These are phyloP conservation scores for Melikaiella ostensackeni DNA, from an alignment of 2,888 invertebrate species.

Conservation along the genomic window DNA sequence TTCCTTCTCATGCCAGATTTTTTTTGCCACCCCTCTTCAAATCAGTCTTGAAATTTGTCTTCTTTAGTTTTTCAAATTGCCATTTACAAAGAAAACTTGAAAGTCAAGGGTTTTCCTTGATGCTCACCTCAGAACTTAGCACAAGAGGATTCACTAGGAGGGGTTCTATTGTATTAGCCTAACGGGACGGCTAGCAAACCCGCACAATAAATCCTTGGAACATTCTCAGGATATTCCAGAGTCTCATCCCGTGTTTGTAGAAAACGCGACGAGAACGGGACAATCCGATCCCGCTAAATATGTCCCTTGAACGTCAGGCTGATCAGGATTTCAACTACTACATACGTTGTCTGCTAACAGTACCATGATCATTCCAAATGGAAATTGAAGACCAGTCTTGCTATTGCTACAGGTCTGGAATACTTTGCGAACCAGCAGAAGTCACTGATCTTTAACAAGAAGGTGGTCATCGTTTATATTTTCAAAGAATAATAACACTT, in stretches of 20 bases:
- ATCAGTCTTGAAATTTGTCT: too few species aligned
- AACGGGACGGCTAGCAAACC: conserved; percentile 30
- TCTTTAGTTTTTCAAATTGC: neutral
- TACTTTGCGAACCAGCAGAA: conserved; percentile 13
- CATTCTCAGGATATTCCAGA: conserved; percentile 38
- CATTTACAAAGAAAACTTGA: neutral
- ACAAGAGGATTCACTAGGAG: conserved; percentile 35
- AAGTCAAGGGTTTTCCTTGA: neutral
- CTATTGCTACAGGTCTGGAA: conserved; percentile 11
- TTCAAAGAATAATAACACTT: neutral
- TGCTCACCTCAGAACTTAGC: neutral
- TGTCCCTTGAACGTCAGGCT: conserved; percentile 34
- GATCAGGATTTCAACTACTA: conserved; percentile 39
- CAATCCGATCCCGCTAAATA: conserved; percentile 39
- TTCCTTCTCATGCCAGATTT: too few species aligned
- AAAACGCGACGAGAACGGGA: conserved; percentile 36
- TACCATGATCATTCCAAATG: conserved; percentile 27
- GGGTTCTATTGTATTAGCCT: conserved; percentile 38
- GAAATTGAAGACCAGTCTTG: conserved; percentile 18
- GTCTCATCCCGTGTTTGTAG: conserved; percentile 25
- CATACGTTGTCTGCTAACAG: conserved; percentile 24
- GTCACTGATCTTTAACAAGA: conserved; percentile 16
- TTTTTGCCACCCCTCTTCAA: too few species aligned
- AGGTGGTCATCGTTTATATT: neutral
- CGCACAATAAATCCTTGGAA: conserved; percentile 37